Evolutionary conservation across 2,113 vertebrate genomes (phyloP), one percentile per base, ranked within the genome.

Genomic region (Amblyopsis rosae): DNA sequence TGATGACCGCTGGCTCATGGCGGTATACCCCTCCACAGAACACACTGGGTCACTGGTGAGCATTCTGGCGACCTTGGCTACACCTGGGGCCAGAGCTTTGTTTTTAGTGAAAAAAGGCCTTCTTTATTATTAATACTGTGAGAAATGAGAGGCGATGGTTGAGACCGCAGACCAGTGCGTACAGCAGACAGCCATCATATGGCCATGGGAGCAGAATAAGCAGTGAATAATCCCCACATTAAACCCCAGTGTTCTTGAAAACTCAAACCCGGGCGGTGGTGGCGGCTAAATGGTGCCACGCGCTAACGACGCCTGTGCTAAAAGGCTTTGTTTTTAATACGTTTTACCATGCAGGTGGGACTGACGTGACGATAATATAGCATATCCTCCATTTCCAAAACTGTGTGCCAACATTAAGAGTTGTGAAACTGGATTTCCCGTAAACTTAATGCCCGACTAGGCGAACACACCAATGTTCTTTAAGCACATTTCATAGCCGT

Each of bases 51-150:
- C 79, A 80, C 76, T 79, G 82, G 73, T 77, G 69, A 87, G 77
- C 67, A 72, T 84, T 67, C 79, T 65, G 81, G 79, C 70, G 81
- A 89, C 85, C 90, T 91, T 88, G 88, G 81, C 71, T 70, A 74
- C 72, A 80, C 83, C 82, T 55, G 5, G 58, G 68, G 70, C 81
- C 59, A 53, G 70, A 75, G 68, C 61, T 65, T 49, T 49, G 53
- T n/a, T 81, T 83, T 88, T 26, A 26, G 26, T 26, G 26, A 78
- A 81, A 79, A 70, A 81, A 82, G 73, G 67, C 79, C 64, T 81
- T 75, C 16, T 87, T 80, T 86, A 86, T 90, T 90, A 90, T 90
- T 90, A 90, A 90, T 90, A 86, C 58, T 45, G 32, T 67, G 75
- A 86, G 80, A 70, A 83, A 86, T 79, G 75, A 88, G 82, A 82